Conservation (phyloP, 2,797 vertebrate genomes). For the Anableps anableps region DNA sequence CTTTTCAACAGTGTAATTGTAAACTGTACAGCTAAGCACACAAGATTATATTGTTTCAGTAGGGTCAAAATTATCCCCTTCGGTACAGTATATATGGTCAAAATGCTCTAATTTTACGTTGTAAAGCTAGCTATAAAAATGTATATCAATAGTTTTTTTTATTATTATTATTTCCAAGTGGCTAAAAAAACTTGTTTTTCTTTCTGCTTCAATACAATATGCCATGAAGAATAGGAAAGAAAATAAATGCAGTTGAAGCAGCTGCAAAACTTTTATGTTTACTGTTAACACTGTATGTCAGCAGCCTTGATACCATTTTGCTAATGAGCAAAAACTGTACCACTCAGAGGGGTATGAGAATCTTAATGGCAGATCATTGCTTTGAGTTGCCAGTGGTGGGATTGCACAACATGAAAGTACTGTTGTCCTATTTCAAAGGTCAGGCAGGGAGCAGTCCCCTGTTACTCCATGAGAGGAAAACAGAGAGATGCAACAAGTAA, state of each 20-base stretch:
- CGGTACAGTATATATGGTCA: not conserved
- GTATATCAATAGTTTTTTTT: slow-evolving; percentile 7
- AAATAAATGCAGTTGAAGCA: slow-evolving; percentile 36
- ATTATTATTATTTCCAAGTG: slow-evolving; percentile 18
- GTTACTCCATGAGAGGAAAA: slow-evolving; percentile 62
- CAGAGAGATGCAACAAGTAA: slow-evolving; percentile 60
- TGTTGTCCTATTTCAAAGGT: slow-evolving; percentile 69
- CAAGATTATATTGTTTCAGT: not conserved
- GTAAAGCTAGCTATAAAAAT: slow-evolving; percentile 11
- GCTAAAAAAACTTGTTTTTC: slow-evolving; percentile 24
- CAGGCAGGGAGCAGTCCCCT: slow-evolving; percentile 56
- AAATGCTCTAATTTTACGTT: not conserved
- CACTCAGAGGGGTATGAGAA: slow-evolving; percentile 67
- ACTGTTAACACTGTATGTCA: slow-evolving; percentile 57
- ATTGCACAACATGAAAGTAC: slow-evolving; percentile 62
- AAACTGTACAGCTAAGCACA: not conserved
- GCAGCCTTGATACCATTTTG: slow-evolving; percentile 51
- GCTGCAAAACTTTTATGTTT: slow-evolving; percentile 44
- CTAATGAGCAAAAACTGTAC: slow-evolving; percentile 60
- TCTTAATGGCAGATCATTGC: slow-evolving; percentile 70
- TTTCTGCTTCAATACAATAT: slow-evolving; percentile 24
- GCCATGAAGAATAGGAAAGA: slow-evolving; percentile 36
- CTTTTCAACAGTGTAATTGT: not conserved
- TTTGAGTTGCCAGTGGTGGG: slow-evolving; percentile 65
- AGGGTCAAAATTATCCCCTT: not conserved